Evolutionary conservation across 1,140 invertebrate species (phyloP), one percentile per base, ranked within the genome.

Genomic region (Solenopsis fugax): DNA sequence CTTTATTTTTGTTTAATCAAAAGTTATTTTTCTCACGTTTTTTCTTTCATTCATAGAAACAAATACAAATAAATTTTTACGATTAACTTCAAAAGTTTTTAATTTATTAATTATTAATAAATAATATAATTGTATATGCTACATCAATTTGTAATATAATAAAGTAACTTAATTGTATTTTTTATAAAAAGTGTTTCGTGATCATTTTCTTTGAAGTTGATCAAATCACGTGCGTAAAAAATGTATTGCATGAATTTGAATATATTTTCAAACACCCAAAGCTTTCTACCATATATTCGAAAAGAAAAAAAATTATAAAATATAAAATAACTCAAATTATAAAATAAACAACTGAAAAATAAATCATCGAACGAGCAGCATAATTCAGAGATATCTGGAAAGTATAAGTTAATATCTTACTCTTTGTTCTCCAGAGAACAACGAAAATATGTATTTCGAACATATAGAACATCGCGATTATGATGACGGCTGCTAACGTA

Each of bases 381-480:
- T 16, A 56, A 24, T 7, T 13, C n/a, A 13, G 52, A 37, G 18
- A 75, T 41, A 75, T 60, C n/a, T 45, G 4, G 16, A 52, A 34
- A 72, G 3, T 48, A 64, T 45, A 1, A 29, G 13, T 45, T 13
- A 48, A 7, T 71, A 58, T 69, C 96, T 96, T 95, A 98, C 98
- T 98, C 95, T 98, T 98, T 21, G 97, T 97, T 87, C 96, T 96
- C 98, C 98, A 99, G 52, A 98, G 96, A 13, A 97, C 96, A 16
- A 95, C 95, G 84, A 98, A 97, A 24, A 97, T 96, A 73, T 97
- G 96, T 91, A 97, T 96, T 89, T 98, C 98, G 60, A 98, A 95
- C 96, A 98, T 97, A 91, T 97, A 97, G 67, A 98, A 96, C 96
- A 98, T 98, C 24, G 97, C 97, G 29, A 96, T 96, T 67, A 98